Conservation (phyloP, 2,888 invertebrate species). For the Pyrocoelia pectoralis region DNA sequence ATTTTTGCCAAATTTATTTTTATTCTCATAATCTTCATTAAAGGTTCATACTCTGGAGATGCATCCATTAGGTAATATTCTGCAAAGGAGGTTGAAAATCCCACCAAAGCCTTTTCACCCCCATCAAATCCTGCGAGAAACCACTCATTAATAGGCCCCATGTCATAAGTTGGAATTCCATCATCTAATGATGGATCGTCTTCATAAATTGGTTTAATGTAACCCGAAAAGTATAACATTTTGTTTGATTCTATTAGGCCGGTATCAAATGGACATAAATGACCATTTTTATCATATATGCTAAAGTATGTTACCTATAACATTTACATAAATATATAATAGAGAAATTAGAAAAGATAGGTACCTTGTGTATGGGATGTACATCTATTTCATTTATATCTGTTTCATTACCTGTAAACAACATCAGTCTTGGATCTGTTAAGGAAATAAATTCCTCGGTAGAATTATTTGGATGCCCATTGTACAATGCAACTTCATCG, state of each 20-base stretch:
- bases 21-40: constrained; percentile 75
- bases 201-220: constrained; percentile 81
- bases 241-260: constrained; percentile 82
- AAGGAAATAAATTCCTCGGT: constrained; percentile 72
- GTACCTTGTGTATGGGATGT: constrained; percentile 65
- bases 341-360: no score
- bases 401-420: constrained; percentile 73
- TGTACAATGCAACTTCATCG: constrained; percentile 61
- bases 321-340: constrained; percentile 8
- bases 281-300: constrained; percentile 81
- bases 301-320: constrained; percentile 67
- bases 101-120: constrained; percentile 76
- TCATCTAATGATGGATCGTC: constrained; percentile 74
- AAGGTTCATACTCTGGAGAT: constrained; percentile 72
- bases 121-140: constrained; percentile 85
- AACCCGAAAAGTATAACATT: constrained; percentile 72
- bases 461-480: constrained; percentile 79
- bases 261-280: constrained; percentile 79
- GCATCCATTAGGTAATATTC: constrained; percentile 83
- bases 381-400: constrained; percentile 63
- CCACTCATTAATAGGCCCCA: constrained; percentile 88
- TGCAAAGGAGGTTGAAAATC: constrained; percentile 78
- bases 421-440: constrained; percentile 74
- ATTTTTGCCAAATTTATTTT: constrained; percentile 82
- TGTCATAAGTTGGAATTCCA: constrained; percentile 77